A percentile compares a stretch with the other conserved stretches of the same genome.
Conservation (phyloP, 2,797 vertebrate species). For the Tangara arthus region DNA sequence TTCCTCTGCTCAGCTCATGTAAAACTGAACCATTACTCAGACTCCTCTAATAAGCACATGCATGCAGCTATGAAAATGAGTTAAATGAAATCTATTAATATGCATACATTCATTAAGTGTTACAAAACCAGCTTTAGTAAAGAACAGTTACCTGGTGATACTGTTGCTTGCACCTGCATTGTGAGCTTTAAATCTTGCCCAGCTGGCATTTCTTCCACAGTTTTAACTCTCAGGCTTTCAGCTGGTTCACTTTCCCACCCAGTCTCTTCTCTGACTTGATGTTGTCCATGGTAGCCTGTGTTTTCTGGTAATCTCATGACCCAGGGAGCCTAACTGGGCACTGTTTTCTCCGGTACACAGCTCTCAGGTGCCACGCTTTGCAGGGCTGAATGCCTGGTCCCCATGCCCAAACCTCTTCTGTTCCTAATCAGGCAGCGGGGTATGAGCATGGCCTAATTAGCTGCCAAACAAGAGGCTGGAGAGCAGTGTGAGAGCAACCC, state of each 20-base stretch:
- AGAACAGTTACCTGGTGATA: slow-evolving; percentile 31
- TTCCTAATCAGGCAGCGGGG: neutral
- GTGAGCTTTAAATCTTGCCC: neutral
- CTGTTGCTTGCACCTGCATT: neutral
- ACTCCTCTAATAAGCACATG: neutral
- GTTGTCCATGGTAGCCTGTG: neutral
- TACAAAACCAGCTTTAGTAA: slow-evolving; percentile 19
- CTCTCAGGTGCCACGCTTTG: neutral
- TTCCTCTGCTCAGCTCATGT: neutral
- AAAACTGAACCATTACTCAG: slow-evolving; percentile 30
- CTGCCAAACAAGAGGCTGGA: neutral
- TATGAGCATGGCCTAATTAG: neutral
- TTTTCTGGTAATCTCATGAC: neutral
- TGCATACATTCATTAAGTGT: neutral
- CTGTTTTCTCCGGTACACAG: neutral
- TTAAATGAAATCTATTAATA: slow-evolving; percentile 36
- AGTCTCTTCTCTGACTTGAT: neutral
- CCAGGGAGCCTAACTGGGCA: neutral
- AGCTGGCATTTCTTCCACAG: neutral
- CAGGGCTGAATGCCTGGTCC: neutral
- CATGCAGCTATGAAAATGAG: neutral
- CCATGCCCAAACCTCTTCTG: neutral
- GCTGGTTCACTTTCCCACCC: neutral
- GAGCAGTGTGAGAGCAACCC: neutral
- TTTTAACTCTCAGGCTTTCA: neutral